Base-by-base conservation (phyloP, 2,797 vertebrate genomes). In the Sebastes kiyomatsui region DNA sequence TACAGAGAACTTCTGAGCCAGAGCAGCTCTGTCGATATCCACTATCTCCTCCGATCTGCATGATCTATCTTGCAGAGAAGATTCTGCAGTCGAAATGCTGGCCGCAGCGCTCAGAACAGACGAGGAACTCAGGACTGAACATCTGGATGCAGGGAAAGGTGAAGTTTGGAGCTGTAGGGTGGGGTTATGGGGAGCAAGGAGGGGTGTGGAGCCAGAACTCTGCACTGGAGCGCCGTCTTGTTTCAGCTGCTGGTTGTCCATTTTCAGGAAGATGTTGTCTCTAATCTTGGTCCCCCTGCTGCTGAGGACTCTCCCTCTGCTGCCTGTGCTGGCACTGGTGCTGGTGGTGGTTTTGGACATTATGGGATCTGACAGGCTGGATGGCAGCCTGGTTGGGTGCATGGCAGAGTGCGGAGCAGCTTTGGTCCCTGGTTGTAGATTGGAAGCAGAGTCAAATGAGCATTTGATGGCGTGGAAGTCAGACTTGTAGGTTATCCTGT, bases 391-490 rank as follows among this genome's bases (percentile, higher is more conserved):
- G 28, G 65, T 56, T 16, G 88, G 35, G 62, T 80, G 76, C 23
- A 66, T 46, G 11, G 84, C 33, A 49, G 81, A 85, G 25, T 5
- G 10, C 18, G 67, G 56, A 56, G 69, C 22, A 22, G 81, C 18
- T 82, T 79, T 91, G 70, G 84, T 70, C 35, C 77, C 81, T 28
- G 81, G 52, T 10, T 82, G 89, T 10, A 93, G 73, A 80, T 90
- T 95, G 69, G 92, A 60, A 6, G 94, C 95, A 73, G 88, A 71
- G 87, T 98, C 97, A 80, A 98, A 98, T 61, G 97, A 96, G 81
- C 97, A 97, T 87, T 97, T 98, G 82, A 98, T 97, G 65, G 97
- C 94, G 70, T 97, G 97, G 80, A 98, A 98, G 90, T 98, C 97
- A 1, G 97, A 95, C 91, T 97, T 98, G 80, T 98, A 98, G 10